These are phyloP conservation scores for Tiphia femorata DNA, from an alignment of 2,888 invertebrate genomes.

Conservation along the genomic window DNA sequence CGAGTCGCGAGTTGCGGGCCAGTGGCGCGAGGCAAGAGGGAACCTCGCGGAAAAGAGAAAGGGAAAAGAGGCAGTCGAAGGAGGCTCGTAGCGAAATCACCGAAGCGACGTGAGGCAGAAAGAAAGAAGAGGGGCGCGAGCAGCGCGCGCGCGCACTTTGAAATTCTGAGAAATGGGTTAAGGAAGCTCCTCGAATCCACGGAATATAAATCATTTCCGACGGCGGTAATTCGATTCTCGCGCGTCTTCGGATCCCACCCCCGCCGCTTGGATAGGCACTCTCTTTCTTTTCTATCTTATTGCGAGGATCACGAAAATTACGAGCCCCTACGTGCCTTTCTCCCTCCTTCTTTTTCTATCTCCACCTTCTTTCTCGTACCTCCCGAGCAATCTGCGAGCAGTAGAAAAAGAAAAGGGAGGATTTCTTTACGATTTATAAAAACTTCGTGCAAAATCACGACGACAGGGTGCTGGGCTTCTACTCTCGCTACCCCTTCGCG, in stretches of 20 bases:
- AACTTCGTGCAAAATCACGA: not conserved
- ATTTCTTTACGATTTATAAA: not conserved
- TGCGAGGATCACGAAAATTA: constrained; percentile 1
- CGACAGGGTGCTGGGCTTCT: not conserved
- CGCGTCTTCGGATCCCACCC: constrained; percentile 33
- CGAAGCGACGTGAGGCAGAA: constrained; percentile 4
- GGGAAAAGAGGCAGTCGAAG: constrained; percentile 14
- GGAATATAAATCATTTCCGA: constrained; percentile 55
- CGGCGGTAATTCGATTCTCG: constrained; percentile 51
- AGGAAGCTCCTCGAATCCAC: constrained; percentile 53
- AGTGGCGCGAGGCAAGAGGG: not conserved
- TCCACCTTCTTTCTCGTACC: not conserved
- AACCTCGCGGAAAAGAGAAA: not conserved
- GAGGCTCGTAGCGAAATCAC: constrained; percentile 6
- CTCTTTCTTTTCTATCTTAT: not conserved
- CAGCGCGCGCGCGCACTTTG: constrained; percentile 28
- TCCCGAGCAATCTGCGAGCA: no score
- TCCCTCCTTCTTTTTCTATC: not conserved
- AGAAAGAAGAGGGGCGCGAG: constrained; percentile 13
- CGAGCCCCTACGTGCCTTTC: not conserved
- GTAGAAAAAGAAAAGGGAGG: not conserved
- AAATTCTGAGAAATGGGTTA: constrained; percentile 54
- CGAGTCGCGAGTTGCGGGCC: no score
- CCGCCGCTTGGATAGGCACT: not conserved
- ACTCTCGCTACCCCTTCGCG: no score